Evolutionary conservation across 2,113 vertebrate genomes (phyloP).

Genomic region (Anarrhichthys ocellatus): DNA sequence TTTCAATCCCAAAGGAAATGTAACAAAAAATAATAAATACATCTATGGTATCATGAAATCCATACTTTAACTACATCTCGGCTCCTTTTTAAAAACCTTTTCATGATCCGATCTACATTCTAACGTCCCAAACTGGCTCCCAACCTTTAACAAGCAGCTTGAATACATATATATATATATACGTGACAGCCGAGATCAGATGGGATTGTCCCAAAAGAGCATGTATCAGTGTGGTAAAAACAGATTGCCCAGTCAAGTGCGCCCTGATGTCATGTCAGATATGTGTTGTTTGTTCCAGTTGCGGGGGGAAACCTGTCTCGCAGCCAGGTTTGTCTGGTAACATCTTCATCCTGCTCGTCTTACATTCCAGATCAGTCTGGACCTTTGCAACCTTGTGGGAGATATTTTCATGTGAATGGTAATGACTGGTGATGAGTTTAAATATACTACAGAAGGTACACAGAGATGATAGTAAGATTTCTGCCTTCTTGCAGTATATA

Average conservation of each 20-base stretch:
- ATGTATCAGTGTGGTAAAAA: not conserved
- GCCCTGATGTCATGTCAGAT: not conserved
- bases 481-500: no score
- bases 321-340: slow-evolving; percentile 17
- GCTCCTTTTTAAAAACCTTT: not conserved
- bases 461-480: not conserved
- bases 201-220: not conserved
- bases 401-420: slow-evolving; percentile 14
- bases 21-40: not conserved
- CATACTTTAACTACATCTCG: no score
- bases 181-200: not conserved
- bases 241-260: not conserved
- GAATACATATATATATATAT: not conserved
- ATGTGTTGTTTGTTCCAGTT: slow-evolving; percentile 17
- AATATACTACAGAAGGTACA: not conserved
- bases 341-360: not conserved
- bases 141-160: not conserved
- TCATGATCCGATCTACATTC: not conserved
- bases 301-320: not conserved
- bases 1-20: not conserved
- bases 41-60: not conserved
- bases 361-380: slow-evolving; percentile 1
- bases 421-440: not conserved
- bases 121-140: not conserved
- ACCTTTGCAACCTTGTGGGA: slow-evolving; percentile 10